These are phyloP conservation scores for Eupithecia tripunctaria DNA, from an alignment of 2,888 invertebrate genomes.

Conservation along the genomic window DNA sequence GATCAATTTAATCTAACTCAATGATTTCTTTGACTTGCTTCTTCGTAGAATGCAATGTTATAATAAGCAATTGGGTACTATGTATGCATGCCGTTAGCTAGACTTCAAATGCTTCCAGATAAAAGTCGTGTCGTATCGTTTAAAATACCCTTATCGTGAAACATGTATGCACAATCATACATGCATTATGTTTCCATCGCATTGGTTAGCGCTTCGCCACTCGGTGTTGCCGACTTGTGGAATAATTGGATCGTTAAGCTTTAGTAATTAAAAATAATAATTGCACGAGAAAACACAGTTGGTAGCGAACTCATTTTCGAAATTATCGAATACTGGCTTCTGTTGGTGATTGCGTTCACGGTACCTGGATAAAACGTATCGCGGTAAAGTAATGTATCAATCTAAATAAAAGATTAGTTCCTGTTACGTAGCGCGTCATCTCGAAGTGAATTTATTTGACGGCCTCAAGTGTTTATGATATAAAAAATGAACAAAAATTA, in stretches of 20 bases:
- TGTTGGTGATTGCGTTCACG: background rate
- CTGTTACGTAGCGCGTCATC: no score
- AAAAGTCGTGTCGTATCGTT: background rate
- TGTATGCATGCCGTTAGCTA: background rate
- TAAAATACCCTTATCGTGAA: background rate
- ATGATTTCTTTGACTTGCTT: background rate
- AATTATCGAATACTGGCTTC: background rate
- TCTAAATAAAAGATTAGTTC: no score
- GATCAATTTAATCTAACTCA: background rate
- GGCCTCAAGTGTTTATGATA: no score
- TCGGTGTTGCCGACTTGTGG: constrained; percentile 30
- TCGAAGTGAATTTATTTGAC: no score
- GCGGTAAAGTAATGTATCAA: background rate
- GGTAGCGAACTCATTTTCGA: background rate
- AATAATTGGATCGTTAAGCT: constrained; percentile 38
- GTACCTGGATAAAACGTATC: background rate
- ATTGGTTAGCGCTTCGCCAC: constrained; percentile 14
- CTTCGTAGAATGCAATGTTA: background rate
- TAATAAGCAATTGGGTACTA: background rate
- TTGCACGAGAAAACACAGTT: constrained; percentile 10
- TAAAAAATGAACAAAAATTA: no score
- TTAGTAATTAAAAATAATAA: constrained; percentile 34
- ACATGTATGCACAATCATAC: background rate
- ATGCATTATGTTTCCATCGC: constrained; percentile 27
- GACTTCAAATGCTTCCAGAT: background rate